These are phyloP conservation scores for Damaliscus lunatus DNA, from an alignment of 2,113 vertebrate species.

Conservation along the genomic window DNA sequence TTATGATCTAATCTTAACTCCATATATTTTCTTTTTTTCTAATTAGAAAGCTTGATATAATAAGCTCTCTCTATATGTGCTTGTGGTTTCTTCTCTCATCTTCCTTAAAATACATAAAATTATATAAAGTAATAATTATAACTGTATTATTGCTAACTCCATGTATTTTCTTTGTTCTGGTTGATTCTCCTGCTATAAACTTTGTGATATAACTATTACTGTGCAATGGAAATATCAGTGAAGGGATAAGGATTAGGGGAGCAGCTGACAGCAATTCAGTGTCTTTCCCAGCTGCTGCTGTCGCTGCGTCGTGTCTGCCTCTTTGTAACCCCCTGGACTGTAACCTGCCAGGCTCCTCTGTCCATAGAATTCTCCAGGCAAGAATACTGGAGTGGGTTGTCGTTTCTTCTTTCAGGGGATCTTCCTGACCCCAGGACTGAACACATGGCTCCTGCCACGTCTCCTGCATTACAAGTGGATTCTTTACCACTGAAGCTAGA, in stretches of 20 bases:
- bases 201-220: background rate
- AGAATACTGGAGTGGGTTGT: background rate
- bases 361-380: background rate
- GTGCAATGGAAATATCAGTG: background rate
- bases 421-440: background rate
- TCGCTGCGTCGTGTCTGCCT: background rate
- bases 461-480: background rate
- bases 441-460: background rate
- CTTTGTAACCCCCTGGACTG: background rate
- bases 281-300: background rate
- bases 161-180: background rate
- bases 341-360: background rate
- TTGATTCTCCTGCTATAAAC: background rate
- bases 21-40: background rate
- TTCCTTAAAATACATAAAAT: background rate
- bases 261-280: background rate
- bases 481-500: background rate
- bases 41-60: background rate
- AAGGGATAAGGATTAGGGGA: background rate
- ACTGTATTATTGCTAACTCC: background rate
- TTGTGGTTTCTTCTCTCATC: background rate
- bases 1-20: background rate
- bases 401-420: background rate
- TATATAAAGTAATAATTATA: background rate
- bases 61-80: background rate